Base-by-base conservation (phyloP, 1,140 invertebrate species). In the Cyphomyrmex costatus region DNA sequence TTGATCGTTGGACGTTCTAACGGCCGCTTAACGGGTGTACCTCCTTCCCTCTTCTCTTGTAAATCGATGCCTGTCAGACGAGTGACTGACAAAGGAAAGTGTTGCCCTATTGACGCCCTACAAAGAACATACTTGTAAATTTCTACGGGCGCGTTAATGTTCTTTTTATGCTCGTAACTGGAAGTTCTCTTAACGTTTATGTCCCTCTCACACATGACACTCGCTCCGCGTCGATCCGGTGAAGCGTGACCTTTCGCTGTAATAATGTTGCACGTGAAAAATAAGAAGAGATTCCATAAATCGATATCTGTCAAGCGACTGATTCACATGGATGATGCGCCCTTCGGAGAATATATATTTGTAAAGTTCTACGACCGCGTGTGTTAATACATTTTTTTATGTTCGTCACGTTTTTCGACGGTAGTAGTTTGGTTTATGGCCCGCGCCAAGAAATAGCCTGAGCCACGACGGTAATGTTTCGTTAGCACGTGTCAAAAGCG, bases 41-140 rank as follows among this genome's bases (percentile, higher is more conserved):
- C 80, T 85, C 74, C 60, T 83, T 85, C 61, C 58, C 30, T 71
- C 36, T 21, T 66, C 71, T 78, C 49, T 53, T 42, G 86, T 90
- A 90, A 90, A 90, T 90, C 89, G 89, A 90, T 87, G 86, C 86
- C 88, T 80, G 88, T 85, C 89, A 85, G 56, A 36, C 49, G 36
- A 77, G 21, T 76, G 85, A 65, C 85, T 85, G 89, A 87, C 85
- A 88, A 77, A 89, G 49, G 49, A 79, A 79, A 66, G 56, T 42
- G 46, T 78, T 66, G 53, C 56, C 61, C 42, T 56, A 53, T 30
- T 65, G 51, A 58, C 63, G 73, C 16, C 49, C 74, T 80, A 90
- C 89, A 86, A 90, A 90, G 86, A 82, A 79, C 82, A 88, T 89
- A 89, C 89, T 89, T 88, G 88, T 90, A 85, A 90, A 90, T 86